These are phyloP conservation scores for Patella pellucida DNA, from an alignment of 2,888 invertebrate species.

Conservation along the genomic window DNA sequence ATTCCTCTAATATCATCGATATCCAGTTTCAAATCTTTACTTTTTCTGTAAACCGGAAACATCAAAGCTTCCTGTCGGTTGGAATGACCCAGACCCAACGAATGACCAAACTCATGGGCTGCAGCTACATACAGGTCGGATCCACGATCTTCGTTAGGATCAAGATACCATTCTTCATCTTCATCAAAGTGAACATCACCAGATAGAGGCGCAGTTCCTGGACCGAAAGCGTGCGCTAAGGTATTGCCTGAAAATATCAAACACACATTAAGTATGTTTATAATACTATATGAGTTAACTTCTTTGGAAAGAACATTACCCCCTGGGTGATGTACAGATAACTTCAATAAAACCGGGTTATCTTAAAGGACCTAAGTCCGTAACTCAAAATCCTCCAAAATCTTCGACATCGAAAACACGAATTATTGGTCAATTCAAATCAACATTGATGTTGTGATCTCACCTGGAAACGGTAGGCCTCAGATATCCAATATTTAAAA, in stretches of 20 bases:
- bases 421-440: too few species aligned
- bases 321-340: too few species aligned
- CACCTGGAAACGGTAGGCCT: too few species aligned
- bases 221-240: slow-evolving; percentile 69
- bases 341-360: too few species aligned
- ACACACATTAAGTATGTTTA: neutral
- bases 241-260: slow-evolving; percentile 52
- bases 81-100: slow-evolving; percentile 69
- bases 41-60: slow-evolving; percentile 67
- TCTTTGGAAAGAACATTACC: too few species aligned
- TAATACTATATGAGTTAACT: too few species aligned
- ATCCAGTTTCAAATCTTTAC: slow-evolving; percentile 60
- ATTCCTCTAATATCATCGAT: slow-evolving; percentile 64
- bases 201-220: slow-evolving; percentile 55
- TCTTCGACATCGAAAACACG: too few species aligned
- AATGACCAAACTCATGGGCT: slow-evolving; percentile 70
- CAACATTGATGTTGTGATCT: too few species aligned
- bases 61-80: slow-evolving; percentile 61
- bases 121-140: slow-evolving; percentile 67
- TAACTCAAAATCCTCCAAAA: too few species aligned
- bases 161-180: slow-evolving; percentile 61
- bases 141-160: slow-evolving; percentile 41
- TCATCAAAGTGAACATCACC: slow-evolving; percentile 70
- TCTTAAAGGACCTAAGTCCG: too few species aligned
- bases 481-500: too few species aligned